Base-by-base conservation (phyloP, 2,888 invertebrate genomes). In the Meteorus cinctellus region DNA sequence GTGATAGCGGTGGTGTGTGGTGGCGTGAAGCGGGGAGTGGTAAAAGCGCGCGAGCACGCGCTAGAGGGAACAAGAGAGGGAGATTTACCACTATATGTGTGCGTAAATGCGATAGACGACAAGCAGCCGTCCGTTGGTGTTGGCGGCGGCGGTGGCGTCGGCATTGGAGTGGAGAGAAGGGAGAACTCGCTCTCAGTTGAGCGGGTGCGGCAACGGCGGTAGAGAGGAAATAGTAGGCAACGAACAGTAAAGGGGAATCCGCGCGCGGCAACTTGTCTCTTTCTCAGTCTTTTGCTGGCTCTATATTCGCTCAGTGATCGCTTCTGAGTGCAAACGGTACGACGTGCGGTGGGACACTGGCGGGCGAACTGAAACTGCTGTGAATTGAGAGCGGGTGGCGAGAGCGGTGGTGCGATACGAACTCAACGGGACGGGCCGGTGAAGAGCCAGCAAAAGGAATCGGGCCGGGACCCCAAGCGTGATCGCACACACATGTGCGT, bases 271-370 rank as follows among this genome's bases (percentile, higher is more conserved):
- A 77, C 76, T 62, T 62, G 27, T 62, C 62, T 62, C 62, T n/a
- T 6, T 62, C 29, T 29, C 24, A 27, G 60, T 41, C 60, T 70
- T 10, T 63, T 48, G 62, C n/a, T 60, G 41, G 48, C 4, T 55
- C 24, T 55, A 8, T 55, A 19, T 55, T 55, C 55, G 55, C n/a
- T 72, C 63, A 63, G 72, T 72, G 63, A 72, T 72, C 27, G 62
- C 71, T 72, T 72, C 45, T 72, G 72, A 86, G 86, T 85, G 88
- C 87, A 88, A 87, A 87, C 89, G 87, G 87, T 85, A 87, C 89
- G 88, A 86, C 88, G 87, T 88, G 89, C 88, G 87, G 87, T 87
- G 88, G 89, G 88, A 89, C 88, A 88, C 89, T 89, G 76, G 84
- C 85, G 83, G 83, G 68, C 48, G 72, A 71, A 71, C 82, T 81